Percentiles rank a stretch among this genome's conserved stretches.
Conservation (phyloP, 2,113 vertebrate species). For the Carassius auratus region DNA sequence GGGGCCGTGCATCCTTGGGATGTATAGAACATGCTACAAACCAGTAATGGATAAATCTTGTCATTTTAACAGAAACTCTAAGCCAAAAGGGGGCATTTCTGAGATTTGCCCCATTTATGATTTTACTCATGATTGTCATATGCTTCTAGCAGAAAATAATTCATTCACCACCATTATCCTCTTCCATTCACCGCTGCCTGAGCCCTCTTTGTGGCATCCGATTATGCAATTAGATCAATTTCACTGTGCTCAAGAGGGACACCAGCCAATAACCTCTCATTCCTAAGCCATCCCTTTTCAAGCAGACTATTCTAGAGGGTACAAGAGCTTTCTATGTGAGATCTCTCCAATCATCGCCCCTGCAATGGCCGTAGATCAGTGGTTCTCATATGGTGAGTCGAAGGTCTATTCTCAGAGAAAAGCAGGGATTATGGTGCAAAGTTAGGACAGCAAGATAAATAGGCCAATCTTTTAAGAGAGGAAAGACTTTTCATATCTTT, state of each 20-base stretch:
- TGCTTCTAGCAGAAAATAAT: conserved; percentile 53
- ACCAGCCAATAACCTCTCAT: conserved; percentile 41
- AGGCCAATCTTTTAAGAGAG: background rate
- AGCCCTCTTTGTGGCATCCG: conserved; percentile 61
- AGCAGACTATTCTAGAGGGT: conserved; percentile 33
- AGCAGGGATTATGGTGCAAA: background rate
- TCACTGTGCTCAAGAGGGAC: conserved; percentile 63
- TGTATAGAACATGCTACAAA: conserved; percentile 20
- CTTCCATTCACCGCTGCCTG: conserved; percentile 61
- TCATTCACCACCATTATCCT: conserved; percentile 50
- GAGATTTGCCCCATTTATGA: conserved; percentile 22
- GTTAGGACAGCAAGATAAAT: background rate
- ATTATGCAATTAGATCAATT: conserved; percentile 71
- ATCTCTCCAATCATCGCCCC: background rate
- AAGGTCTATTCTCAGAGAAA: background rate
- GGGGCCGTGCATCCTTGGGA: background rate
- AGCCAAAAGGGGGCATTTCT: background rate
- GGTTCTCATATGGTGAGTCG: background rate
- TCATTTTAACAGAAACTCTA: background rate
- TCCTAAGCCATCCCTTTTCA: conserved; percentile 19
- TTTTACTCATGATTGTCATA: conserved; percentile 49
- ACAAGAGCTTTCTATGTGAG: conserved; percentile 12
- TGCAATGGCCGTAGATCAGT: conserved; percentile 16
- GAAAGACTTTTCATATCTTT: background rate
- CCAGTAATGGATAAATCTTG: background rate